phyloP scores from a whole-genome alignment of 2,797 vertebrate species.

The Mus spretus region DNA sequence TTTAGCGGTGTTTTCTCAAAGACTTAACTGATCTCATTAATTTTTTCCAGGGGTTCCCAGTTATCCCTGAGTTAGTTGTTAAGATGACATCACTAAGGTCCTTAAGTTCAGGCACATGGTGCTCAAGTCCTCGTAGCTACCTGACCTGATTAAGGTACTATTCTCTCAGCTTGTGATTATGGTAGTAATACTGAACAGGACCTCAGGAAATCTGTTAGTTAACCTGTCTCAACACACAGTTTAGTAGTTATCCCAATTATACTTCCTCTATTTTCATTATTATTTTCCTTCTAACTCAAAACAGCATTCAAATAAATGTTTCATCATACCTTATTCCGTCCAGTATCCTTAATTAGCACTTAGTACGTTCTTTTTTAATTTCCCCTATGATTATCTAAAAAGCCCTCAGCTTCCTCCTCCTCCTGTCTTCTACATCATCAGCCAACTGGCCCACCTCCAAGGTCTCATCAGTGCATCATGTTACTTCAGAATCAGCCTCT shows the following conservation, averaged over 20 bases:
- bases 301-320: conserved; percentile 53
- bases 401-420: conserved; percentile 26
- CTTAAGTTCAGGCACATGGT: neutral
- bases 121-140: conserved; percentile 23
- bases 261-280: conserved; percentile 47
- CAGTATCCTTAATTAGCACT: conserved; percentile 28
- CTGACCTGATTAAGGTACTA: conserved; percentile 33
- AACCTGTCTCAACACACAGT: conserved; percentile 14
- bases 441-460: conserved; percentile 30
- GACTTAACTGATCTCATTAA: conserved; percentile 42
- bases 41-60: conserved; percentile 38
- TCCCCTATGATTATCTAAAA: conserved; percentile 65
- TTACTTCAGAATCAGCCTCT: conserved; percentile 32
- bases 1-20: conserved; percentile 42
- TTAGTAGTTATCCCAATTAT: conserved; percentile 17
- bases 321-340: conserved; percentile 5
- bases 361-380: conserved; percentile 54
- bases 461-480: neutral
- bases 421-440: conserved; percentile 20
- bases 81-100: conserved; percentile 30
- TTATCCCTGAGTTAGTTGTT: conserved; percentile 15
- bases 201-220: conserved; percentile 65
- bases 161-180: conserved; percentile 24
- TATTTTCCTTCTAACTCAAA: conserved; percentile 63
- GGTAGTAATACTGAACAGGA: conserved; percentile 53